Conservation (phyloP, 2,113 vertebrate genomes). For the Sardina pilchardus region DNA sequence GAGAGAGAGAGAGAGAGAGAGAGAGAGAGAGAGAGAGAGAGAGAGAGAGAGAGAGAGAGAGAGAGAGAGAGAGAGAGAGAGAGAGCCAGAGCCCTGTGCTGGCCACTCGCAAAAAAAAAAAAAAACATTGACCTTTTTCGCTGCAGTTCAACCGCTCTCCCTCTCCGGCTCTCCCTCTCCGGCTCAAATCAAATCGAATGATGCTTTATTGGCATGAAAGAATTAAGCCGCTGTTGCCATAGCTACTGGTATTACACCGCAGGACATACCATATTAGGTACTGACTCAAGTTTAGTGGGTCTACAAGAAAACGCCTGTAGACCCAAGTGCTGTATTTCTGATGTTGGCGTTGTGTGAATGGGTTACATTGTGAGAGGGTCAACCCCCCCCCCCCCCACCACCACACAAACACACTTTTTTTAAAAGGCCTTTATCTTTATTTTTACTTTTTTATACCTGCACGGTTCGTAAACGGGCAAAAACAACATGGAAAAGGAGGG, state of each 20-base stretch:
- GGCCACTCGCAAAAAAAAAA: not conserved
- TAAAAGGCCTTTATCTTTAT: not conserved
- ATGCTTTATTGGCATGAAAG: too few species aligned
- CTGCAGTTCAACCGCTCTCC: not conserved
- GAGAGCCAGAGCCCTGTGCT: not conserved
- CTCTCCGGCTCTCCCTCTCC: not conserved
- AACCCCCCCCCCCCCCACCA: too few species aligned
- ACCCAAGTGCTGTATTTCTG: not conserved
- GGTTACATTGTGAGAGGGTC: not conserved
- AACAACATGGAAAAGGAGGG: constrained; percentile 10
- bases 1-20: too few species aligned
- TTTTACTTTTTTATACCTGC: constrained; percentile 47
- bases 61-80: too few species aligned
- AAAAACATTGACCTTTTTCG: not conserved
- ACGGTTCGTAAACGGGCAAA: constrained; percentile 31
- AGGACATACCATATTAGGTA: too few species aligned
- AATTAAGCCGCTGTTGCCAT: too few species aligned
- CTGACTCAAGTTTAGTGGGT: too few species aligned
- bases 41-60: too few species aligned
- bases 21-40: too few species aligned
- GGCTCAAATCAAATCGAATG: too few species aligned
- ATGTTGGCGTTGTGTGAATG: not conserved
- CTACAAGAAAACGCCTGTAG: not conserved
- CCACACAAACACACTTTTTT: too few species aligned
- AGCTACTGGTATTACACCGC: too few species aligned